Base-by-base conservation (phyloP, 2,797 vertebrate genomes). In the Clarias fuscus region DNA sequence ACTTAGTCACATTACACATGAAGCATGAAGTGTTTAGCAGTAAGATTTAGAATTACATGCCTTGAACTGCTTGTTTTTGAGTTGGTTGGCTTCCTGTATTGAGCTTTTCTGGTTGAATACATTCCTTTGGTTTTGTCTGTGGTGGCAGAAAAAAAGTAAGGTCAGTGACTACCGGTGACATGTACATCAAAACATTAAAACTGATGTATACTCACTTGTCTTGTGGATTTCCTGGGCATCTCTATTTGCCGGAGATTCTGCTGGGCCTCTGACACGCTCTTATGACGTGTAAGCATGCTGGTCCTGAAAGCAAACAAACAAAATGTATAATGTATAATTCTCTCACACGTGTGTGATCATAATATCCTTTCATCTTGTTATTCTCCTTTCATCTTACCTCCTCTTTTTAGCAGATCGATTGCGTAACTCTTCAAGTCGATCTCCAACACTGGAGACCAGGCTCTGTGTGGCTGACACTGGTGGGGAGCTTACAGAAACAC, bases 191-290 rank as follows among this genome's bases (percentile, higher is more conserved):
- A 68, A 37, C 27, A 33, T 48, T 8, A 7, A 77, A 67, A 8
- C 27, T n/a, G 2, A 68, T 5, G 1, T 59, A 48, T 13, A 83
- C 93, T 96, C 92, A 99, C 98, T 90, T 94, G 94, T 94, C 93
- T 96, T 27, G 85, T 86, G 22, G 89, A 90, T 91, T 94, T 97
- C 90, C 96, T 97, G 53, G 96, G 94, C 40, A 99, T 93, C 93
- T 98, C 96, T 90, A 99, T 98, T 91, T 99, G 98, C 73, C 98
- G 96, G 82, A 97, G 92, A 92, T 92, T 95, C 91, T 98, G 98
- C 0, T 97, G 95, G 33, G 95, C 93, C 89, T 99, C 98, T 0
- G 96, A 95, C 93, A 98, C 93, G 90, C 98, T 99, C 90, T 97
- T 97, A 93, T 98, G 97, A 86, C 97, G 96, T 88, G 96, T 95